Percentiles rank a stretch among this genome's conserved stretches.
Evolutionary conservation across 2,113 vertebrate genomes (phyloP).

Genomic region (Phasianus colchicus): DNA sequence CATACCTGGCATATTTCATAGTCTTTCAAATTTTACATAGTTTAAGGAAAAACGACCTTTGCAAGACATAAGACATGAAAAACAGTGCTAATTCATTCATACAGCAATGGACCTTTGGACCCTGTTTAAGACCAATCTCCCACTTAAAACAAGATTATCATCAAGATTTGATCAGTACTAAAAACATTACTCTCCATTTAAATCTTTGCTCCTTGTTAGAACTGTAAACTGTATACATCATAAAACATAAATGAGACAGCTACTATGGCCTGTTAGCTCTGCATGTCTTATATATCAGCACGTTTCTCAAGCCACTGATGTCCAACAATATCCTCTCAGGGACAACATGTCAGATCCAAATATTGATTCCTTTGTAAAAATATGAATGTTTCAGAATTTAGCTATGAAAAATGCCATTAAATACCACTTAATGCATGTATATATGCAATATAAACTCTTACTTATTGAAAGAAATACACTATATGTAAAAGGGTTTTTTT

Average conservation of each 20-base stretch:
- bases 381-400: not conserved
- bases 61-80: not conserved
- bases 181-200: not conserved
- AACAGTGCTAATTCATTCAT: not conserved
- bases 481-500: not conserved
- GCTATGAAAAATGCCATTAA: not conserved
- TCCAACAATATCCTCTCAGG: not conserved
- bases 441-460: not conserved
- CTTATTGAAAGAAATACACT: slow-evolving; percentile 20
- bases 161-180: not conserved
- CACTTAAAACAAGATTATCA: not conserved
- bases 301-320: not conserved
- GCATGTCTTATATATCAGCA: not conserved
- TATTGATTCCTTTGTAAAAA: slow-evolving; percentile 11
- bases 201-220: not conserved
- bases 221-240: not conserved
- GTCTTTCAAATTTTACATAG: not conserved
- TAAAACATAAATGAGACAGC: not conserved
- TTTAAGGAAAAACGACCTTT: not conserved
- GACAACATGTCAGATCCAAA: not conserved
- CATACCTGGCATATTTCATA: not conserved
- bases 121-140: not conserved
- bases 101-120: not conserved
- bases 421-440: not conserved
- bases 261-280: not conserved